A percentile compares a stretch with the other conserved stretches of the same genome.
Conservation (phyloP, 2,797 vertebrate genomes). For the Rousettus madagascariensis region DNA sequence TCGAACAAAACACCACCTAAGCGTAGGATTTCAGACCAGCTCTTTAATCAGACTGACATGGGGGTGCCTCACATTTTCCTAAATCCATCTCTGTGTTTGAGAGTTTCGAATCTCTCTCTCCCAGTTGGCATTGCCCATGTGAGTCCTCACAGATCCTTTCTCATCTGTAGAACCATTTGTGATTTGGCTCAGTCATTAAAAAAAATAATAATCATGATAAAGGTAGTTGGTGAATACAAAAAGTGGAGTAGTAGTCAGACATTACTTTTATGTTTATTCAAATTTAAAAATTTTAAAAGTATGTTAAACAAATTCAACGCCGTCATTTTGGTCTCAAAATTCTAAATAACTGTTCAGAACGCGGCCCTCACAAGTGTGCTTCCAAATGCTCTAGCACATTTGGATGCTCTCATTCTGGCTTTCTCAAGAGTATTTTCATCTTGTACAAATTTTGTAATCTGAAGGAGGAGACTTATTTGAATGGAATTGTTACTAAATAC, state of each 20-base stretch:
- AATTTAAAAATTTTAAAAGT: not conserved
- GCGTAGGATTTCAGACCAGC: not conserved
- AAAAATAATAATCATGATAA: not conserved
- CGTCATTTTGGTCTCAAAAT: not conserved
- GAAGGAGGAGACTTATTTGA: not conserved
- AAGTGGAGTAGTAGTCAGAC: not conserved
- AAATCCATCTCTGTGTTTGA: not conserved
- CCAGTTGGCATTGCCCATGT: not conserved
- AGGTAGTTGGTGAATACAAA: not conserved
- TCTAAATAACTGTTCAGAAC: not conserved
- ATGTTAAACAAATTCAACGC: not conserved
- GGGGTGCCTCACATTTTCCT: not conserved
- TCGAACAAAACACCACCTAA: not conserved
- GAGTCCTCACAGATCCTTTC: not conserved
- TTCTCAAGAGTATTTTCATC: not conserved
- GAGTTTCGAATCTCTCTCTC: not conserved
- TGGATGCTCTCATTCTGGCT: not conserved
- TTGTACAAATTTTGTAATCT: not conserved
- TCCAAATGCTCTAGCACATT: not conserved
- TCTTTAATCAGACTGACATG: not conserved
- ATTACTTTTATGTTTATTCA: not conserved
- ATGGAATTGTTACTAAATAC: not conserved
- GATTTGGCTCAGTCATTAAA: not conserved
- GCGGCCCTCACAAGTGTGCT: not conserved
- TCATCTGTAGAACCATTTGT: not conserved